Evolutionary conservation across 2,113 vertebrate genomes (phyloP), one percentile per base, ranked within the genome.

Genomic region (Menidia beryllina): DNA sequence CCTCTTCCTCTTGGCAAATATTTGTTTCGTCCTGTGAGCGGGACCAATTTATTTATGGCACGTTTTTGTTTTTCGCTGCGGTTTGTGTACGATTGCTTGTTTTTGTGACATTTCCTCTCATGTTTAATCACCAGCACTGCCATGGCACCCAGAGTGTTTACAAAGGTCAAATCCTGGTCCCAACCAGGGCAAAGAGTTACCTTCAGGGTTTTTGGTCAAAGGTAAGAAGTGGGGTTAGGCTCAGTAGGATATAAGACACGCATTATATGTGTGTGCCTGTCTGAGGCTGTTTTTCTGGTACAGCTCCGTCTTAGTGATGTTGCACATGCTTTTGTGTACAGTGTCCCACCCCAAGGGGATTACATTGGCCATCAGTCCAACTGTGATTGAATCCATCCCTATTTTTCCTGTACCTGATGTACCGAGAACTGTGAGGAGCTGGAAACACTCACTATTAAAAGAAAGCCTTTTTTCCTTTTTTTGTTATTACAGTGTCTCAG

Each of bases 351-450:
- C n/a, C 15, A 2, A 7, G 48, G 6, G 23, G 25, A 3, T 36
- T 54, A 53, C 49, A 14, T 66, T 45, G 49, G 47, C 70, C 57
- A 25, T 61, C 30, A 34, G 30, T 34, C 10, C 30, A 34, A 8
- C 30, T 10, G 10, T 30, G n/a, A n/a, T n/a, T n/a, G 4, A 4
- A 30, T 30, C 30, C 30, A 30, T 30, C 30, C 30, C 30, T 30
- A 30, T 34, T 34, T 34, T 34, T 34, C 10, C 5, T 2, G 10
- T 34, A 34, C 30, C 5, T 6, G 30, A 6, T 34, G 7, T n/a
- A n/a, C n/a, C n/a, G n/a, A n/a, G n/a, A n/a, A n/a, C n/a, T n/a
- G n/a, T n/a, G n/a, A n/a, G 30, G 30, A 8, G 30, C 30, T 30
- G 30, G 4, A 30, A 10, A 6, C 30, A 3, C 7, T 8, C 30